Evolutionary conservation across 2,113 vertebrate species (phyloP).

Genomic region (Etheostoma cragini): DNA sequence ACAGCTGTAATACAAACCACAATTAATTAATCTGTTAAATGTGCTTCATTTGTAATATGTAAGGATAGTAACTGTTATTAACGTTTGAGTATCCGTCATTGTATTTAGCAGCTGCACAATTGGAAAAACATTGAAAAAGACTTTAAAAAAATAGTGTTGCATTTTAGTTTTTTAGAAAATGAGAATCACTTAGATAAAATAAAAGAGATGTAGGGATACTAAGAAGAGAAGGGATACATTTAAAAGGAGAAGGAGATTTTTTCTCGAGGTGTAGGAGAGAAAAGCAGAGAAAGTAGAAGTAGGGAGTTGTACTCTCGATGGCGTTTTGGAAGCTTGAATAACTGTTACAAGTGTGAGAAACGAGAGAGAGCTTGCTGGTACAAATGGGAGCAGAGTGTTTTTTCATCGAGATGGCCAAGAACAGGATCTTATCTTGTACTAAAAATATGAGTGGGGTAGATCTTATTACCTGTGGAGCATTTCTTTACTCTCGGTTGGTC

Average conservation of each 20-base stretch:
- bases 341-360: conserved; percentile 21
- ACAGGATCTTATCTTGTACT: conserved; percentile 23
- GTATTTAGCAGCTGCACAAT: conserved; percentile 48
- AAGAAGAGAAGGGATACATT: neutral
- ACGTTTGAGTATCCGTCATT: neutral
- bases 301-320: neutral
- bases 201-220: neutral
- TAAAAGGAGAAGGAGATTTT: neutral
- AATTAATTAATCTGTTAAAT: conserved; percentile 5
- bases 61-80: neutral
- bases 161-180: conserved; percentile 45
- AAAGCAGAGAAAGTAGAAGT: neutral
- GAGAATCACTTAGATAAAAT: neutral
- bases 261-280: neutral
- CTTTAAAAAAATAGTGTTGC: conserved; percentile 66
- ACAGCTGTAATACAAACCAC: conserved; percentile 40
- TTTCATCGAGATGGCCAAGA: conserved; percentile 3
- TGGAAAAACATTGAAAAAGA: conserved; percentile 42
- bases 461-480: conserved; percentile 56
- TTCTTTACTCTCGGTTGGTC: conserved; percentile 50
- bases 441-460: conserved; percentile 21
- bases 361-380: neutral
- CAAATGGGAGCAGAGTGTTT: conserved; percentile 7
- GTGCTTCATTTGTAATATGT: conserved; percentile 34
- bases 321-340: neutral